Conservation (phyloP, 2,797 vertebrate species). For the Falco peregrinus region DNA sequence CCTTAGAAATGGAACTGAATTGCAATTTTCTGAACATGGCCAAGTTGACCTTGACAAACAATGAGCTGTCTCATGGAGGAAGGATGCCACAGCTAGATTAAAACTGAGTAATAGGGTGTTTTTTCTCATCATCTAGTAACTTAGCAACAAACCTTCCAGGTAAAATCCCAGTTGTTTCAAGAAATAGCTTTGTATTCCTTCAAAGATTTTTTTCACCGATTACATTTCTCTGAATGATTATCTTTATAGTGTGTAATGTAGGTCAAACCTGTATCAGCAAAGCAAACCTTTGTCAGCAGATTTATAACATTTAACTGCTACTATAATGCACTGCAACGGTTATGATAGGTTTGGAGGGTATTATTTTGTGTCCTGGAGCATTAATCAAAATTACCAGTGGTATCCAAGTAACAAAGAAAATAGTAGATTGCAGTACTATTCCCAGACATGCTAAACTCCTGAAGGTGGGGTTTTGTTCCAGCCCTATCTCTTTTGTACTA, state of each 20-base stretch:
- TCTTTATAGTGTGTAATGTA: neutral
- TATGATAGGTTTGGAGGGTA: neutral
- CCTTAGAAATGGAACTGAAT: neutral
- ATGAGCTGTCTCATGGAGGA: neutral
- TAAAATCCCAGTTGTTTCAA: constrained; percentile 8
- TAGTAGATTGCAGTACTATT: neutral
- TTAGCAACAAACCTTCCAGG: neutral
- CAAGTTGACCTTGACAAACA: neutral
- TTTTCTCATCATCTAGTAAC: neutral
- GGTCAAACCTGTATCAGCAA: constrained; percentile 12
- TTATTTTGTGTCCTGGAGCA: constrained; percentile 6
- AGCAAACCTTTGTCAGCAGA: neutral
- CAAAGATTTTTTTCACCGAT: constrained; percentile 35
- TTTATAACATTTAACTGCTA: constrained; percentile 11
- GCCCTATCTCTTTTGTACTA: neutral
- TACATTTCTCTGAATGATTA: neutral
- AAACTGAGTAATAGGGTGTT: neutral
- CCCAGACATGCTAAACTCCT: neutral
- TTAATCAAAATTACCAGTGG: constrained; percentile 13
- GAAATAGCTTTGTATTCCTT: constrained; percentile 4
- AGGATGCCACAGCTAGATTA: neutral
- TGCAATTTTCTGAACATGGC: neutral
- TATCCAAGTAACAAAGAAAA: constrained; percentile 34
- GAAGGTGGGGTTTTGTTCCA: neutral
- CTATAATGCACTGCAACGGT: neutral